Conservation (phyloP, 2,113 vertebrate genomes). For the Patagioenas fasciata region DNA sequence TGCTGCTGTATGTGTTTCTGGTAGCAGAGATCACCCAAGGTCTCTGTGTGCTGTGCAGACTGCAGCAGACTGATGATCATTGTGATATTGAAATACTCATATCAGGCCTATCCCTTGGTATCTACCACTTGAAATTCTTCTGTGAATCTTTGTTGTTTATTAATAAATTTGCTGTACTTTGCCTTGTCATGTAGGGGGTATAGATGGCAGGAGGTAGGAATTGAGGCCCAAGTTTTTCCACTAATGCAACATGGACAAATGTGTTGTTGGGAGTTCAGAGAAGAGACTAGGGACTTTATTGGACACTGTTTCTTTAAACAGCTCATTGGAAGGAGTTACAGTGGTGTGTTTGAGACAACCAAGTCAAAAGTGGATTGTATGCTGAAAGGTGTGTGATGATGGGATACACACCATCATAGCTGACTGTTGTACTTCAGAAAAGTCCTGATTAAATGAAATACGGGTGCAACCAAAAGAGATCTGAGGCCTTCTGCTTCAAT, state of each 20-base stretch:
- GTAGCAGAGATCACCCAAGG: neutral
- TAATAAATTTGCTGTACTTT: neutral
- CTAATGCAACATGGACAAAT: neutral
- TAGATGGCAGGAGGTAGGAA: neutral
- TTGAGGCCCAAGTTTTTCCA: neutral
- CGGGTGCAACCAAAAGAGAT: neutral
- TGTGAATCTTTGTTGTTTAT: neutral
- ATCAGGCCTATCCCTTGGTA: neutral
- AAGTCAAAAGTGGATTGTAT: neutral
- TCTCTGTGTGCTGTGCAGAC: neutral
- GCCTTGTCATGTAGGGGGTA: accelerated
- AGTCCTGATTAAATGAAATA: neutral
- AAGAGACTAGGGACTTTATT: neutral
- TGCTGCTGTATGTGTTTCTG: neutral
- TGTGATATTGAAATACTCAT: neutral
- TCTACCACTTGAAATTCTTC: neutral
- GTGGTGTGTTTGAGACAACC: neutral
- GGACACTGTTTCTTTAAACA: neutral
- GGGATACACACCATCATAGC: neutral
- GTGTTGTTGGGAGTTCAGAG: neutral
- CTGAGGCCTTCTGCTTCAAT: neutral
- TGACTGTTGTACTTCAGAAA: neutral
- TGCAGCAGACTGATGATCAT: neutral
- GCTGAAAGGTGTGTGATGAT: neutral
- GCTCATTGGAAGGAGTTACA: neutral